Conservation (phyloP, 2,113 vertebrate genomes). For the Carettochelys insculpta region DNA sequence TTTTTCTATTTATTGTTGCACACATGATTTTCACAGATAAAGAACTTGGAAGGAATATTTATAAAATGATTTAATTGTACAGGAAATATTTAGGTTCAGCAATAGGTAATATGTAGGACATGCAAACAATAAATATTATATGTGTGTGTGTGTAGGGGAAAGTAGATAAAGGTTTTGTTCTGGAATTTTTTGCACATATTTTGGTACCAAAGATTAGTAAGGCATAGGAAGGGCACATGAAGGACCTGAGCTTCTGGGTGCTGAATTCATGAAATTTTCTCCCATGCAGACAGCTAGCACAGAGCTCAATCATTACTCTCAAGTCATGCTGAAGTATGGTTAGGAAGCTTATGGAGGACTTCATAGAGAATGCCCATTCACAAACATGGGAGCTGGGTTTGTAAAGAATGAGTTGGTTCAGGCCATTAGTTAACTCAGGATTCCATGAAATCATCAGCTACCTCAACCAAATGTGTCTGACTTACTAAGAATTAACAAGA, state of each 20-base stretch:
- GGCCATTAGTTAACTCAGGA: background rate
- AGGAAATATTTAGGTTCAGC: background rate
- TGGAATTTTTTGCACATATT: background rate
- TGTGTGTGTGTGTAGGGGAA: rapidly evolving
- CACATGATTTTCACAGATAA: background rate
- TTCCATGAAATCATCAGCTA: background rate
- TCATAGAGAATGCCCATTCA: background rate
- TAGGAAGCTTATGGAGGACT: background rate
- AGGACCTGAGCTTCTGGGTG: background rate
- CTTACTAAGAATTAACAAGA: background rate
- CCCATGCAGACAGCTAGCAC: background rate
- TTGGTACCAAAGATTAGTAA: background rate
- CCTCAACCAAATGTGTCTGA: background rate
- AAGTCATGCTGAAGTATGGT: background rate
- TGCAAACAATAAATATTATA: background rate
- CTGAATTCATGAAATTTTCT: background rate
- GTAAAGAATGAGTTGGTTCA: rapidly evolving
- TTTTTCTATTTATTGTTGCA: background rate
- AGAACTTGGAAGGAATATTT: background rate
- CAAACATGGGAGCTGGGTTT: background rate
- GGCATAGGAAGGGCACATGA: background rate
- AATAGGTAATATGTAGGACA: background rate
- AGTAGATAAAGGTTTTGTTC: background rate
- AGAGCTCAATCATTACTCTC: background rate
- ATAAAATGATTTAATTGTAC: background rate